These are phyloP conservation scores for Tenthredo scrophulariae DNA, from an alignment of 2,888 invertebrate genomes.

Conservation along the genomic window DNA sequence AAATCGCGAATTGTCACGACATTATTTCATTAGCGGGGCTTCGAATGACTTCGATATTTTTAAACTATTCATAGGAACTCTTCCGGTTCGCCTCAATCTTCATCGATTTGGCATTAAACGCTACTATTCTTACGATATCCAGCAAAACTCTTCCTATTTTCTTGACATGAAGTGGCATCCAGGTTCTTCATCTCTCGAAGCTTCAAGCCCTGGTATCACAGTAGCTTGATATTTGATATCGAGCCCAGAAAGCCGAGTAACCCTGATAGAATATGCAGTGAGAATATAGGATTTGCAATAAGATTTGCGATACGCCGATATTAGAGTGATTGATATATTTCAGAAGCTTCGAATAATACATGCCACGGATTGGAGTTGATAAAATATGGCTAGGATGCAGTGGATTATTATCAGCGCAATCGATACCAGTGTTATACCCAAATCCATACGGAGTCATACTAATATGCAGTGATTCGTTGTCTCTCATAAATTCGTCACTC, in stretches of 20 bases:
- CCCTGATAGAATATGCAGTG: not conserved
- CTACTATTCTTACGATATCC: too few species aligned
- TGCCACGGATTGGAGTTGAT: not conserved
- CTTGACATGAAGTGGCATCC: too few species aligned
- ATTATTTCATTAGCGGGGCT: too few species aligned
- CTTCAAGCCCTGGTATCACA: too few species aligned
- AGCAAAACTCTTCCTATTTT: too few species aligned
- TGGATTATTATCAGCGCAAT: not conserved
- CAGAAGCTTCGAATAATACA: not conserved
- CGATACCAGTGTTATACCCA: not conserved
- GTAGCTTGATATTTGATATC: not conserved
- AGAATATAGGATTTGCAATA: not conserved
- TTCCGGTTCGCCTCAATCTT: not conserved
- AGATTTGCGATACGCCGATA: not conserved
- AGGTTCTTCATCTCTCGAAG: too few species aligned
- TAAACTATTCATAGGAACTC: not conserved
- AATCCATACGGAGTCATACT: not conserved
- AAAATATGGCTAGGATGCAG: constrained; percentile 4
- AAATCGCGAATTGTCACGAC: not conserved
- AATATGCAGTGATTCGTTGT: not conserved
- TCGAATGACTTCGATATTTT: too few species aligned
- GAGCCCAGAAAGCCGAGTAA: not conserved
- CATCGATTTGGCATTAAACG: not conserved
- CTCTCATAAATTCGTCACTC: not conserved
- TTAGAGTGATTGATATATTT: not conserved